phyloP scores from a whole-genome alignment of 2,797 vertebrate species.

The Protonibea diacanthus region DNA sequence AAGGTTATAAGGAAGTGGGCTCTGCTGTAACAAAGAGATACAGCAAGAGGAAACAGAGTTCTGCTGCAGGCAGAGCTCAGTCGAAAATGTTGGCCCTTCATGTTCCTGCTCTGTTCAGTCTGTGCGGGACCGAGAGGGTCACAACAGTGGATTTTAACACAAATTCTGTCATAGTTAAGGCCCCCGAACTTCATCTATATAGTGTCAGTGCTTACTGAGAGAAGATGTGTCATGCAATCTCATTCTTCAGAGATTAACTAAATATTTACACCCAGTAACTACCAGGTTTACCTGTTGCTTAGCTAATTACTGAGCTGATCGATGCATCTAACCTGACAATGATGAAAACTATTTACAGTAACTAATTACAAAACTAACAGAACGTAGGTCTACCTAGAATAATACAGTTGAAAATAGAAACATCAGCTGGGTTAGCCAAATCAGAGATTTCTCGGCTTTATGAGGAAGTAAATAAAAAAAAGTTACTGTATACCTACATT shows the following conservation, averaged over 20 bases:
- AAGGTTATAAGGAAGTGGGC: constrained; percentile 71
- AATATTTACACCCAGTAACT: neutral
- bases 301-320: neutral
- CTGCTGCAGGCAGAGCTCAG: constrained; percentile 30
- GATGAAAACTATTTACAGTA: neutral
- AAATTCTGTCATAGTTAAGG: neutral
- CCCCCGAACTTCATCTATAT: neutral
- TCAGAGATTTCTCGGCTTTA: neutral
- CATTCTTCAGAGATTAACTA: neutral
- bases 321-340: neutral
- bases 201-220: neutral
- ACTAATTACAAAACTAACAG: neutral
- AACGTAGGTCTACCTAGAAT: neutral
- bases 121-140: neutral
- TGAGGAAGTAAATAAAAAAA: neutral
- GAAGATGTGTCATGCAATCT: neutral
- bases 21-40: constrained; percentile 65
- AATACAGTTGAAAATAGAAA: neutral
- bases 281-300: too few relatives aligned
- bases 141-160: neutral
- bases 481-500: too few relatives aligned
- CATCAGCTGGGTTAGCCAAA: neutral
- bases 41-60: constrained; percentile 59
- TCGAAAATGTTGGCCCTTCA: constrained; percentile 1
- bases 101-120: constrained; percentile 10